Evolutionary conservation across 2,113 vertebrate species (phyloP).

Genomic region (Macrotis lagotis): DNA sequence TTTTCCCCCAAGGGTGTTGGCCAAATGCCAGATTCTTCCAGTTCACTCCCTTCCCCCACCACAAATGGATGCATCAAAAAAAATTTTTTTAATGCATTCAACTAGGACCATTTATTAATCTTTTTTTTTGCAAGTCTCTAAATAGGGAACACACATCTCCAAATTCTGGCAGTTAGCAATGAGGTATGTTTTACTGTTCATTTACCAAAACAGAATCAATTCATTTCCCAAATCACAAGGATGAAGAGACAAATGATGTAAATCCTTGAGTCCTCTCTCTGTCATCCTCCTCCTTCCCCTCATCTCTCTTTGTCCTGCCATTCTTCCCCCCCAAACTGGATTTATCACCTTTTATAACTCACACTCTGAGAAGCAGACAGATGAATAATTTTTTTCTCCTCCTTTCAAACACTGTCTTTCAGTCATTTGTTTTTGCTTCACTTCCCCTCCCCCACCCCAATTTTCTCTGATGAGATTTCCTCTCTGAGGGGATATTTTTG

Average conservation of each 20-base stretch:
- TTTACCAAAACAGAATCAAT: background rate
- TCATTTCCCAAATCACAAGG: background rate
- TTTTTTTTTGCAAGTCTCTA: constrained; percentile 45
- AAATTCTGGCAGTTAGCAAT: constrained; percentile 33
- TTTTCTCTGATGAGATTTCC: constrained; percentile 61
- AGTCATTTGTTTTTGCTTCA: background rate
- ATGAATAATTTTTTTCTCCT: background rate
- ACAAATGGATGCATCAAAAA: constrained; percentile 23
- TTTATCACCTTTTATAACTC: accelerated
- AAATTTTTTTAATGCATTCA: constrained; percentile 53
- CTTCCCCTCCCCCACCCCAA: background rate
- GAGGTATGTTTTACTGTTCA: constrained; percentile 33
- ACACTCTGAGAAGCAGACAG: background rate
- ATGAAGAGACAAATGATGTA: background rate
- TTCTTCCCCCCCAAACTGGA: background rate
- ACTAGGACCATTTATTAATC: constrained; percentile 61
- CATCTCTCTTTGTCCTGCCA: background rate
- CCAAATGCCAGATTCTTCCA: constrained; percentile 42
- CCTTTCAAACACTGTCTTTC: background rate
- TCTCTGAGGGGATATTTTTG: constrained; percentile 54
- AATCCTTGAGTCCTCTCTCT: background rate
- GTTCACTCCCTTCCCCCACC: background rate
- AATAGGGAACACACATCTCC: constrained; percentile 48
- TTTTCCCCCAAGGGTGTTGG: constrained; percentile 48
- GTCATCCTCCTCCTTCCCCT: background rate